Evolutionary conservation across 2,888 invertebrate genomes (phyloP).

Genomic region (Rhaphigaster nebulosa): DNA sequence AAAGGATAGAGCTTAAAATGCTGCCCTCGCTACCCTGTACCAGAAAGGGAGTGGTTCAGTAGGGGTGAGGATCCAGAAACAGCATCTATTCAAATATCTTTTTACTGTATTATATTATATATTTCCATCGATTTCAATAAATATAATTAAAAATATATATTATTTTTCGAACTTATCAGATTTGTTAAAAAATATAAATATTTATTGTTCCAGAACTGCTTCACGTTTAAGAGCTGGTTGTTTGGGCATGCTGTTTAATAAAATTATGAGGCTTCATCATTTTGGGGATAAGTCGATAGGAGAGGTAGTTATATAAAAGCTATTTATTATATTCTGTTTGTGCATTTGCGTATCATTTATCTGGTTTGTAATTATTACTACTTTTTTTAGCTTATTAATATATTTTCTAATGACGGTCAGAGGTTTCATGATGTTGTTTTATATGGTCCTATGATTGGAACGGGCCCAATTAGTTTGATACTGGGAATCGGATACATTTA

Average conservation of each 20-base stretch:
- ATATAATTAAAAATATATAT: too few relatives aligned
- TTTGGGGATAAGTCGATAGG: conserved; percentile 71
- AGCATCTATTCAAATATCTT: too few relatives aligned
- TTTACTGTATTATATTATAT: too few relatives aligned
- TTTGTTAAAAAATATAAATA: too few relatives aligned
- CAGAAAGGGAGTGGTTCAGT: too few relatives aligned
- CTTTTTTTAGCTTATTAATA: conserved; percentile 71
- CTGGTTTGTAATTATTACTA: neutral
- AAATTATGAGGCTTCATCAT: conserved; percentile 68
- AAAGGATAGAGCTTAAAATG: too few relatives aligned
- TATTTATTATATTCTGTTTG: neutral
- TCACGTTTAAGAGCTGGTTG: conserved; percentile 69
- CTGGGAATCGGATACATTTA: conserved; percentile 71
- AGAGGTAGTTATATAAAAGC: conserved; percentile 61
- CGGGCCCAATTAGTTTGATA: conserved; percentile 72
- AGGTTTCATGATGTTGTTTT: conserved; percentile 72
- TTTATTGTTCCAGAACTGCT: conserved; percentile 68
- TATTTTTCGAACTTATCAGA: too few relatives aligned
- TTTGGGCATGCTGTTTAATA: conserved; percentile 68
- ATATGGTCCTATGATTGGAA: conserved; percentile 71
- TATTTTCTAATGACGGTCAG: conserved; percentile 73
- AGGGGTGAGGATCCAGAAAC: too few relatives aligned
- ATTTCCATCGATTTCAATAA: too few relatives aligned
- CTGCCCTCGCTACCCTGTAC: too few relatives aligned
- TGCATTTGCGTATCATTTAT: neutral